Evolutionary conservation across 30 jellyfish, hydroid and myxozoan species (phyloP).

Genomic region (Cassiopea andromeda): DNA sequence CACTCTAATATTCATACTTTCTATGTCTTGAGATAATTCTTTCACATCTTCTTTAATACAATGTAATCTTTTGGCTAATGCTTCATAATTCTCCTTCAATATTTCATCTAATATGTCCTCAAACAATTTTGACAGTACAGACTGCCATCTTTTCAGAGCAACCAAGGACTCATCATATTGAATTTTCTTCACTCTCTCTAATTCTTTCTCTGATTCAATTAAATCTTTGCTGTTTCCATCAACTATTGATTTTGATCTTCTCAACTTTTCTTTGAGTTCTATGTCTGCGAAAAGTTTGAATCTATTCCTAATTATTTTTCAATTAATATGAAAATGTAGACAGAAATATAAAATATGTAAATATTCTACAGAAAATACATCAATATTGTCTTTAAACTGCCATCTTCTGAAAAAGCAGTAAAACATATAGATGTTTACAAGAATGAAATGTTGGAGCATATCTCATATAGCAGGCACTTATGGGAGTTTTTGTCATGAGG

Average conservation of each 20-base stretch:
- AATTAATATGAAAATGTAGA: too few species aligned
- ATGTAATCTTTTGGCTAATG: not conserved
- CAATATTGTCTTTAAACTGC: not conserved
- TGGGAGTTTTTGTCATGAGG: too few species aligned
- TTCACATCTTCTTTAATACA: not conserved
- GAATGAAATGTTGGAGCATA: not conserved
- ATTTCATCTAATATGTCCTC: not conserved
- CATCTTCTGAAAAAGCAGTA: not conserved
- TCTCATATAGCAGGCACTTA: too few species aligned
- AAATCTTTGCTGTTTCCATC: slow-evolving; percentile 13
- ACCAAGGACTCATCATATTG: not conserved
- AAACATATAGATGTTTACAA: not conserved
- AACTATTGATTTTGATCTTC: not conserved
- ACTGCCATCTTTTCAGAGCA: not conserved
- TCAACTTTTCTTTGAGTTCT: not conserved
- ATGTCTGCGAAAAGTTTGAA: not conserved
- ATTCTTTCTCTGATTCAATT: not conserved
- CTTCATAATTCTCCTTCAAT: not conserved
- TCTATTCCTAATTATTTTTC: not conserved
- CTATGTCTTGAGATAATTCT: not conserved
- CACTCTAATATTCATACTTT: not conserved
- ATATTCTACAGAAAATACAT: not conserved
- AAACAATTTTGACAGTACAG: not conserved
- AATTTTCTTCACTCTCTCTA: not conserved
- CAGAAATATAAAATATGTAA: not conserved